These are phyloP conservation scores for Drosophila insularis DNA, from an alignment of 1,140 invertebrate genomes.

Conservation along the genomic window DNA sequence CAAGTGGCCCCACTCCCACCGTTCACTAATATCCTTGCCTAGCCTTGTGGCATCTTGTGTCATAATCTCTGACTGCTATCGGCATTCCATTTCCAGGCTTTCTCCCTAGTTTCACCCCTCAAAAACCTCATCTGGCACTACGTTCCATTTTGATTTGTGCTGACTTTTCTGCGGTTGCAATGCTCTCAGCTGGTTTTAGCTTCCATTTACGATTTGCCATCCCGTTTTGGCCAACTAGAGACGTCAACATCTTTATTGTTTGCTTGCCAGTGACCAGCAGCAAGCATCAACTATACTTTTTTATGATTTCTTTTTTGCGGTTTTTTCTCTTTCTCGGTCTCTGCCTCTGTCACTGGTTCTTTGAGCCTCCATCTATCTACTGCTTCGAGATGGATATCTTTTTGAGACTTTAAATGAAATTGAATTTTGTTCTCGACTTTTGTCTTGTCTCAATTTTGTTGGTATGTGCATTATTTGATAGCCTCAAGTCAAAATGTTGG, in stretches of 20 bases:
- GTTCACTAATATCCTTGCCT: constrained; percentile 12
- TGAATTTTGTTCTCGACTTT: constrained; percentile 67
- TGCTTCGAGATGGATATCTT: constrained; percentile 15
- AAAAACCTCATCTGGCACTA: constrained; percentile 29
- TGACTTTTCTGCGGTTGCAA: constrained; percentile 47
- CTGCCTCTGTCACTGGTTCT: too few relatives aligned
- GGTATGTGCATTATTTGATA: constrained; percentile 78
- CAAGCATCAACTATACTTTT: background rate
- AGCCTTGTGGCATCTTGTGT: constrained; percentile 63
- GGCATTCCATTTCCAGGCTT: constrained; percentile 48
- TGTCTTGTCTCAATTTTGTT: constrained; percentile 63
- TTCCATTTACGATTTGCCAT: background rate
- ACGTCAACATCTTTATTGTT: constrained; percentile 17
- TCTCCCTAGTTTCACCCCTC: constrained; percentile 17
- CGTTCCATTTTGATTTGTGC: constrained; percentile 65
- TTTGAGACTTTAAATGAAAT: constrained; percentile 74
- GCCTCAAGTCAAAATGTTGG: constrained; percentile 21
- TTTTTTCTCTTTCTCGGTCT: background rate
- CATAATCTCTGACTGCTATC: constrained; percentile 79
- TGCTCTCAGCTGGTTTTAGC: background rate
- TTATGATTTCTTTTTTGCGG: constrained; percentile 15
- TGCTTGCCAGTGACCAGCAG: constrained; percentile 16
- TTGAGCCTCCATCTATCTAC: constrained; percentile 1
- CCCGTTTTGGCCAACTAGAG: constrained; percentile 4
- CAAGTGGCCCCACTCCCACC: background rate